Conservation (phyloP, 2,113 vertebrate genomes). For the Bubo bubo region DNA sequence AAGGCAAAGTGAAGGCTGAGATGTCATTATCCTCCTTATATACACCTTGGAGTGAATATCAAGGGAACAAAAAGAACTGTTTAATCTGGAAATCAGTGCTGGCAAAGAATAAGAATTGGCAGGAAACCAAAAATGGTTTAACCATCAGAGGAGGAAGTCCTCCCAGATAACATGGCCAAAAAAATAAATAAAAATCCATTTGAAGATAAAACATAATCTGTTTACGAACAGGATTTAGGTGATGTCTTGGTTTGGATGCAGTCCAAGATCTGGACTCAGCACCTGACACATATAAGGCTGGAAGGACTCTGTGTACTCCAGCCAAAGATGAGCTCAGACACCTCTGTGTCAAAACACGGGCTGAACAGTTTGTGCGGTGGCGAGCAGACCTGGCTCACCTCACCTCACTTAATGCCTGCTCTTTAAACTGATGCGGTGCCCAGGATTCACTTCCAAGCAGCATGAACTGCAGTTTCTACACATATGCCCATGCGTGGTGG, state of each 20-base stretch:
- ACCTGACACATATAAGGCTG: neutral
- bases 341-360: neutral
- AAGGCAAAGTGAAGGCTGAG: neutral
- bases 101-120: neutral
- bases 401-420: neutral
- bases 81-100: neutral
- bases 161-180: neutral
- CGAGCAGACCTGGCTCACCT: neutral
- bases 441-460: neutral
- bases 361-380: constrained; percentile 6
- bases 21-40: neutral
- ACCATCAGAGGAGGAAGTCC: neutral
- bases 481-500: accelerated
- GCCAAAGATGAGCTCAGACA: constrained; percentile 58
- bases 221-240: neutral
- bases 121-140: neutral
- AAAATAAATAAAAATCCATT: neutral
- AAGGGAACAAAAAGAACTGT: neutral
- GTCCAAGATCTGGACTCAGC: constrained; percentile 11
- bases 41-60: neutral
- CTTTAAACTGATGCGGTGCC: neutral
- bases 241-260: neutral
- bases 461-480: neutral
- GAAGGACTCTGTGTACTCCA: neutral
- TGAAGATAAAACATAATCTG: neutral